Conservation (phyloP, 2,888 invertebrate species). For the Pseudoips prasinana region DNA sequence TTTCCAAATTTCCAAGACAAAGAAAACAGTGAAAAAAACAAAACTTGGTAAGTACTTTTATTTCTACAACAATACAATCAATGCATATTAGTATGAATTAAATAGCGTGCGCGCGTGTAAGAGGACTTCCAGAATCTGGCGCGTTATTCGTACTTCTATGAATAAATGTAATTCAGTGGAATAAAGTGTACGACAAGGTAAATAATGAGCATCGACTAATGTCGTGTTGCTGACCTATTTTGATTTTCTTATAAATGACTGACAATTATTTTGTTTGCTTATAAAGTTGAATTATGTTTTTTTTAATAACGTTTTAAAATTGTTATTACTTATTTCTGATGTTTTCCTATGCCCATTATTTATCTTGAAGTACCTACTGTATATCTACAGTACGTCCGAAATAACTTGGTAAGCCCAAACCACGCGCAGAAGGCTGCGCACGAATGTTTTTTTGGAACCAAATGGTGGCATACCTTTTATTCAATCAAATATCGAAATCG, state of each 20-base stretch:
- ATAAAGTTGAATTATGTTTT: neutral
- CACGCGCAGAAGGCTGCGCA: neutral
- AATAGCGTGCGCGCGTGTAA: too few species aligned
- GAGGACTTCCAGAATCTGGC: too few species aligned
- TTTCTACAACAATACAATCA: conserved; percentile 1
- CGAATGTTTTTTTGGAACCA: neutral
- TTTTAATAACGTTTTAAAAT: neutral
- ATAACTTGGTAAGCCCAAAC: neutral
- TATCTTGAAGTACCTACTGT: neutral
- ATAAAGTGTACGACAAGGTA: conserved; percentile 2
- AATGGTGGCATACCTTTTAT: conserved; percentile 1
- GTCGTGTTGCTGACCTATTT: neutral
- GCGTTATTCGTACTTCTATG: conserved; percentile 1
- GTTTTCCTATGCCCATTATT: conserved; percentile 1
- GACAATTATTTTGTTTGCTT: conserved; percentile 2
- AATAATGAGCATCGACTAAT: conserved; percentile 2
- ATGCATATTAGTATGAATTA: neutral
- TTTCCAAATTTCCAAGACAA: conserved; percentile 9
- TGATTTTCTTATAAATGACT: conserved; percentile 2
- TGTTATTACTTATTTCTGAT: conserved; percentile 1
- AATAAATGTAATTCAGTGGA: conserved; percentile 1
- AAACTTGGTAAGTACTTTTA: conserved; percentile 6
- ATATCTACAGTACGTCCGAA: neutral
- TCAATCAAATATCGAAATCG: neutral
- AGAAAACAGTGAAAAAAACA: conserved; percentile 11